Evolutionary conservation across 1,140 invertebrate genomes (phyloP).

Genomic region (Drosophila lini): DNA sequence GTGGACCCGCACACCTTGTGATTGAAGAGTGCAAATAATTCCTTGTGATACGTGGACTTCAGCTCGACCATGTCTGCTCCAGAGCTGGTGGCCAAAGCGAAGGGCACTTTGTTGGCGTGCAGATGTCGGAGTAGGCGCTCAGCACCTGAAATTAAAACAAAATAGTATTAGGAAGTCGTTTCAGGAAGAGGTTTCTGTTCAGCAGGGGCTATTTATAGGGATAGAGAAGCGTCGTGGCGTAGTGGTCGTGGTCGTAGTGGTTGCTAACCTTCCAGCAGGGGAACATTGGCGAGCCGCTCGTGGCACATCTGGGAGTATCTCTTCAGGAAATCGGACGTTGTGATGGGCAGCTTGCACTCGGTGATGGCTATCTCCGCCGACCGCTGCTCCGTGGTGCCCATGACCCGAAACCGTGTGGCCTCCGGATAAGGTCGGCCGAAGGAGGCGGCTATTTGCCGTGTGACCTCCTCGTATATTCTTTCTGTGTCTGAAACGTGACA

Average conservation of each 20-base stretch:
- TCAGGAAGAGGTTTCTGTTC: background rate
- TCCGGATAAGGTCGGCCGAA: slow-evolving; percentile 26
- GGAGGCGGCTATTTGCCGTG: slow-evolving; percentile 40
- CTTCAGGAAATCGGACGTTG: slow-evolving; percentile 16
- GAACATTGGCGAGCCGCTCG: slow-evolving; percentile 49
- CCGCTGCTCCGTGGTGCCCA: slow-evolving; percentile 80
- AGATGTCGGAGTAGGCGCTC: slow-evolving; percentile 93
- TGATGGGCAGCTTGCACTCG: slow-evolving; percentile 28
- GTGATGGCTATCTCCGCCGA: slow-evolving; percentile 90
- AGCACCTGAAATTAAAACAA: slow-evolving; percentile 87
- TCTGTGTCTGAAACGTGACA: slow-evolving; percentile 48
- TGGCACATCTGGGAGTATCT: slow-evolving; percentile 18
- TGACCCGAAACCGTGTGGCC: slow-evolving; percentile 35
- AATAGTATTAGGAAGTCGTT: slow-evolving; percentile 28
- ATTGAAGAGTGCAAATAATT: slow-evolving; percentile 91
- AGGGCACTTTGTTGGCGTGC: slow-evolving; percentile 90
- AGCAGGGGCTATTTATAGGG: slow-evolving; percentile 16
- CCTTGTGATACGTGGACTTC: slow-evolving; percentile 90
- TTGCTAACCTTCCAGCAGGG: slow-evolving; percentile 78
- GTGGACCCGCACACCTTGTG: slow-evolving; percentile 92
- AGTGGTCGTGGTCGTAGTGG: slow-evolving; percentile 27
- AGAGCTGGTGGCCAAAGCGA: slow-evolving; percentile 96
- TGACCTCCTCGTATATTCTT: slow-evolving; percentile 42
- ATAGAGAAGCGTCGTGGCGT: slow-evolving; percentile 6
- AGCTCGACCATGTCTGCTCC: slow-evolving; percentile 90